A percentile compares a stretch with the other conserved stretches of the same genome.
phyloP scores from a whole-genome alignment of 1,140 invertebrate species.

The Drosophila sechellia region DNA sequence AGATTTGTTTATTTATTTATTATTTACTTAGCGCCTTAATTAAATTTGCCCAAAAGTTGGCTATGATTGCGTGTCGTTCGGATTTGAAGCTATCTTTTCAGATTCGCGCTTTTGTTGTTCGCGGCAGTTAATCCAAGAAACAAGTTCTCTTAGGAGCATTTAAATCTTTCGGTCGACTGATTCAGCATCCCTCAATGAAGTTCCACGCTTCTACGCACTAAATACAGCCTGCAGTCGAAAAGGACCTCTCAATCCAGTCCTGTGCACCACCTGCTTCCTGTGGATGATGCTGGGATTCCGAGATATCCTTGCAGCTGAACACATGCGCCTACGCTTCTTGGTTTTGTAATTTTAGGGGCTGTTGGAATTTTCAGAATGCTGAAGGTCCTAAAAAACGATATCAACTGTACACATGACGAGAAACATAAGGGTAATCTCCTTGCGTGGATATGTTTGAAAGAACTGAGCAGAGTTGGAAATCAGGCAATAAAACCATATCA shows the following conservation, averaged over 20 bases:
- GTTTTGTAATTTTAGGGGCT: background rate
- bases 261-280: conserved; percentile 56
- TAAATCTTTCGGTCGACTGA: background rate
- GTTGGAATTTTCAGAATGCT: background rate
- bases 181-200: conserved; percentile 41
- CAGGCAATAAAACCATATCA: background rate
- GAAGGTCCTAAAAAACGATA: conserved; percentile 17
- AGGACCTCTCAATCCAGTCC: conserved; percentile 11
- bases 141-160: conserved; percentile 17
- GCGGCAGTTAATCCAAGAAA: conserved; percentile 21
- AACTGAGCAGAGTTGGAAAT: background rate
- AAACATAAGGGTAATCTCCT: background rate
- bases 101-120: conserved; percentile 7
- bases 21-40: conserved; percentile 11
- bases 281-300: conserved; percentile 34
- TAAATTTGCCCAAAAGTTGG: conserved; percentile 31
- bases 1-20: conserved; percentile 12
- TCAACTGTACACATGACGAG: conserved; percentile 22
- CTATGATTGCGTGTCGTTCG: background rate
- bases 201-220: conserved; percentile 41
- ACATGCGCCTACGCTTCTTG: conserved; percentile 28
- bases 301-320: conserved; percentile 51
- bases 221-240: conserved; percentile 26
- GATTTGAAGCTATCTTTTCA: conserved; percentile 21
- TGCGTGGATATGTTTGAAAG: background rate